Percentiles rank a stretch among this genome's conserved stretches.
These are phyloP conservation scores for Bruchidius siliquastri DNA, from an alignment of 2,888 invertebrate genomes.

Conservation along the genomic window DNA sequence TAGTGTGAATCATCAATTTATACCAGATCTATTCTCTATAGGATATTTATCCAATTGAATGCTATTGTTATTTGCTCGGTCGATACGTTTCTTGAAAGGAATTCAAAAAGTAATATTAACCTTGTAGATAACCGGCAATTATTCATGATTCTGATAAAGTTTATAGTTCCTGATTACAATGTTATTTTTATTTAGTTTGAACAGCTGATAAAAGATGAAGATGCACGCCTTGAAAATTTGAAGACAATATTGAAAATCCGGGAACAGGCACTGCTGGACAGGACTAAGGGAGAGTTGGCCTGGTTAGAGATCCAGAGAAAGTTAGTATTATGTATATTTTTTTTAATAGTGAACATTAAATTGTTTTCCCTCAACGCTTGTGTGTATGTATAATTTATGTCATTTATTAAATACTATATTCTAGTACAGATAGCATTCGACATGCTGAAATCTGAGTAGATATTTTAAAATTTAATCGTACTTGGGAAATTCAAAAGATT, in stretches of 20 bases:
- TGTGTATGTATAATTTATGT: too few species aligned
- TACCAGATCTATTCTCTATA: too few species aligned
- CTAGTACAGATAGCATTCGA: too few species aligned
- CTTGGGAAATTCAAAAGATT: too few species aligned
- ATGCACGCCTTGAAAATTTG: constrained; percentile 61
- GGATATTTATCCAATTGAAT: not conserved
- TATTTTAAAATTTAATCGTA: too few species aligned
- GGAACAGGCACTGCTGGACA: constrained; percentile 62
- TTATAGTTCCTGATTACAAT: not conserved
- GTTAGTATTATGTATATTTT: constrained; percentile 23
- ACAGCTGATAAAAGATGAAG: constrained; percentile 64
- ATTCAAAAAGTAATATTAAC: not conserved
- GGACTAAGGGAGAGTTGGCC: constrained; percentile 60
- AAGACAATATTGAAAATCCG: constrained; percentile 61
- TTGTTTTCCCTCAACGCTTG: too few species aligned
- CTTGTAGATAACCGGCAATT: not conserved
- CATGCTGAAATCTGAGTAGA: too few species aligned
- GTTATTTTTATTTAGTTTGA: constrained; percentile 46
- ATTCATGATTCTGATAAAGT: not conserved
- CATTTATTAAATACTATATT: too few species aligned
- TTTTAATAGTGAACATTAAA: too few species aligned
- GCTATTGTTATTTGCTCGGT: not conserved
- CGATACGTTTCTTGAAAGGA: not conserved
- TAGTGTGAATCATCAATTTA: too few species aligned
- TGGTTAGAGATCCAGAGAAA: constrained; percentile 64